Evolutionary conservation across 2,113 vertebrate genomes (phyloP).

Genomic region (Hippocampus guttulatus): DNA sequence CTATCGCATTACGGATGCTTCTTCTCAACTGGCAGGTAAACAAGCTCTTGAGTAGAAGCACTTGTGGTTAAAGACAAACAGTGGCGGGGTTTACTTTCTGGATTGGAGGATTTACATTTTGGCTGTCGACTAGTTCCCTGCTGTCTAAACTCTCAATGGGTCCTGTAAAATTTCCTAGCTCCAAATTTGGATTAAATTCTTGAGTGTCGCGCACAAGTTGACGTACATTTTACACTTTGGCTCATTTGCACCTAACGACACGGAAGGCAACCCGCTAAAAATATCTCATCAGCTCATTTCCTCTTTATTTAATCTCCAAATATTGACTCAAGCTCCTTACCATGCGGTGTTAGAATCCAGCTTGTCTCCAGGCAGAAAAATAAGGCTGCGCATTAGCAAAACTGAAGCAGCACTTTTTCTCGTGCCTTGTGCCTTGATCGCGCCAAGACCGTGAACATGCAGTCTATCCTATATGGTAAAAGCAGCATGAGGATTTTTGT

Average conservation of each 20-base stretch:
- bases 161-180: too few relatives aligned
- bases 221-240: neutral
- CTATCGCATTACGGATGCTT: too few relatives aligned
- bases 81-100: too few relatives aligned
- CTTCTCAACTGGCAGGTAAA: too few relatives aligned
- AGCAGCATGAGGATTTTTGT: neutral
- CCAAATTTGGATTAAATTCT: neutral
- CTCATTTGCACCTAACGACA: slow-evolving; percentile 3
- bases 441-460: neutral
- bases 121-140: too few relatives aligned
- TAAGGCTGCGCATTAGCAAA: neutral
- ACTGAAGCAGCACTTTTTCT: neutral
- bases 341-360: slow-evolving; percentile 5
- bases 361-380: slow-evolving; percentile 13
- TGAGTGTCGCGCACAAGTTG: neutral
- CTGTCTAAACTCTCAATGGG: too few relatives aligned
- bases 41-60: too few relatives aligned
- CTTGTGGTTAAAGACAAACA: too few relatives aligned
- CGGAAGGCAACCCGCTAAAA: slow-evolving; percentile 18
- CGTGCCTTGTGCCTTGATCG: neutral
- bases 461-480: neutral
- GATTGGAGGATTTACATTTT: too few relatives aligned
- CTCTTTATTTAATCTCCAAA: slow-evolving; percentile 29
- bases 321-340: slow-evolving; percentile 22
- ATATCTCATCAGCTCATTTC: slow-evolving; percentile 34